phyloP scores from a whole-genome alignment of 1,140 invertebrate genomes.

The Philotrypesis tridentata region DNA sequence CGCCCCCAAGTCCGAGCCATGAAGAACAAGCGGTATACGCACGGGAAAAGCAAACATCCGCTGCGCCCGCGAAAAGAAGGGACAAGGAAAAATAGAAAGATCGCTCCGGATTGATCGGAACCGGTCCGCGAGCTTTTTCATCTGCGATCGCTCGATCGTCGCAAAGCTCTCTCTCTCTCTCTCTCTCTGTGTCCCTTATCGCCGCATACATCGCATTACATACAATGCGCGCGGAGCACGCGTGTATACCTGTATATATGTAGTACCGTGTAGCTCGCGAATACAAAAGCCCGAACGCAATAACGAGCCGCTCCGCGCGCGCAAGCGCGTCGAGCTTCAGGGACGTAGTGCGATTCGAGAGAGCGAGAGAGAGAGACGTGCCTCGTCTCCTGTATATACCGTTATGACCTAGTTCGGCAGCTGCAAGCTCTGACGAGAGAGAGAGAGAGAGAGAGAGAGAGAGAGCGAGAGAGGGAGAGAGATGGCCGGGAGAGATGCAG shows the following conservation, averaged over 20 bases:
- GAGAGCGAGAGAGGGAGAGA: slow-evolving; percentile 35
- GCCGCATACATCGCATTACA: neutral
- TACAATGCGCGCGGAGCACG: neutral
- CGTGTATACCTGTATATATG: too few relatives aligned
- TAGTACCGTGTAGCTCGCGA: too few relatives aligned
- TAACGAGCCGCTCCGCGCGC: neutral
- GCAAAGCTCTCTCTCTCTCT: neutral
- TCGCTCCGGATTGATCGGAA: too few relatives aligned
- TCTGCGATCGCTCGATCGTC: neutral
- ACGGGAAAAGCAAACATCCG: too few relatives aligned
- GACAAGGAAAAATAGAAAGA: too few relatives aligned
- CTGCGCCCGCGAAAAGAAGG: too few relatives aligned
- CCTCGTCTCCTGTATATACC: slow-evolving; percentile 7
- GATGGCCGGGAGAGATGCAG: slow-evolving; percentile 4
- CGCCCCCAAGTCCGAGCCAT: too few relatives aligned
- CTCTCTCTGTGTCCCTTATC: neutral
- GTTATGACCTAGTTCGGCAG: slow-evolving; percentile 37
- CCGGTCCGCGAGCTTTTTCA: too few relatives aligned
- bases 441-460: slow-evolving; percentile 29
- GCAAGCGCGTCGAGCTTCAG: slow-evolving; percentile 3
- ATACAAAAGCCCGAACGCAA: neutral
- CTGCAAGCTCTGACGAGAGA: slow-evolving; percentile 26
- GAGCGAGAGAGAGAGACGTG: neutral
- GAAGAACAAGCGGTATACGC: too few relatives aligned
- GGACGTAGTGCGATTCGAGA: neutral